Conservation (phyloP, 2,113 vertebrate species). For the Rousettus leschenaultii region DNA sequence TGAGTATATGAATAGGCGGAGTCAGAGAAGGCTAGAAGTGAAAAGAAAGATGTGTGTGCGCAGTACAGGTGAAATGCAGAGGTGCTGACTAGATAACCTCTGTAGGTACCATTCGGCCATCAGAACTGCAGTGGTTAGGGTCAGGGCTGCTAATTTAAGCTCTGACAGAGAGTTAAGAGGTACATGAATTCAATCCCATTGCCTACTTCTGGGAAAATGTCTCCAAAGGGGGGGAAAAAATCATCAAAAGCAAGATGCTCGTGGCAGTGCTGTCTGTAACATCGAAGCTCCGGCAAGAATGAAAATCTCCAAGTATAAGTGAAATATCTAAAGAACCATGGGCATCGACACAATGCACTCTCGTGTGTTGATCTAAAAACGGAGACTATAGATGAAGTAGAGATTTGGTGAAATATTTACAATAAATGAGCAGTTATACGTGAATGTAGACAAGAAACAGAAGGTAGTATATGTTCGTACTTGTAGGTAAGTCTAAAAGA, state of each 20-base stretch:
- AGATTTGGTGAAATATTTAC: neutral
- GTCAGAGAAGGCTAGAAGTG: neutral
- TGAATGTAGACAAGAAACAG: neutral
- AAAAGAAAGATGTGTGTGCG: neutral
- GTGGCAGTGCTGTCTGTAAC: neutral
- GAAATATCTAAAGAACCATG: neutral
- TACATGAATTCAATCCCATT: neutral
- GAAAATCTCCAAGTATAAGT: neutral
- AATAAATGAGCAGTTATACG: neutral
- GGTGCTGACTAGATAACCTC: fast-evolving
- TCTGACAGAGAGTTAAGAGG: neutral
- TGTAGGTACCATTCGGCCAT: neutral
- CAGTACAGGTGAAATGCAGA: fast-evolving
- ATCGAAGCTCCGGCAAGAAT: neutral
- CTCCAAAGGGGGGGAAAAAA: neutral
- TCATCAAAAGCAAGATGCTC: neutral
- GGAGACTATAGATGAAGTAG: neutral
- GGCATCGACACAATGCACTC: too few relatives aligned
- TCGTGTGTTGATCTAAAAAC: neutral
- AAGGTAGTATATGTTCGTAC: neutral
- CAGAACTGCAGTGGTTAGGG: neutral
- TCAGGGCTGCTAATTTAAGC: neutral
- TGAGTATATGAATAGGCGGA: neutral
- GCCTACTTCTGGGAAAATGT: neutral
- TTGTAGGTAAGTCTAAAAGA: neutral